Percentiles rank a stretch among this genome's conserved stretches.
Evolutionary conservation across 2,888 invertebrate species (phyloP).

Genomic region (Callosobruchus maculatus): DNA sequence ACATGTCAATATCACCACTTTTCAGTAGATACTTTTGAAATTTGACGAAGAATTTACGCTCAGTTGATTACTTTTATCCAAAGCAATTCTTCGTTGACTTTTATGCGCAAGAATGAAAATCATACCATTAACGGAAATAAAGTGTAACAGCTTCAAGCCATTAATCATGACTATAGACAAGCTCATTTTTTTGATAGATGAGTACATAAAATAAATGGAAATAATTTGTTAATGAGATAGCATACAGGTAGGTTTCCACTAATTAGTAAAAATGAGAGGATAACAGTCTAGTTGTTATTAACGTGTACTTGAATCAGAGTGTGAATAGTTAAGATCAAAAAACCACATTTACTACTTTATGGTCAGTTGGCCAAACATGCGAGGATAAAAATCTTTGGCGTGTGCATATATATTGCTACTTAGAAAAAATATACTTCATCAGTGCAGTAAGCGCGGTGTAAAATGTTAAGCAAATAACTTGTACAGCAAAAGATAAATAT

Average conservation of each 20-base stretch:
- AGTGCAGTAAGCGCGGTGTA: no score
- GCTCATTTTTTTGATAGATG: not conserved
- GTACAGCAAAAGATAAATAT: no score
- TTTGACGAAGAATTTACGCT: no score
- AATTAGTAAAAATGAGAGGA: not conserved
- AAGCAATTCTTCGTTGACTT: no score
- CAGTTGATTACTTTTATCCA: no score
- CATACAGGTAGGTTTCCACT: not conserved
- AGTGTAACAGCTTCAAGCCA: no score
- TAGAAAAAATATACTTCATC: no score
- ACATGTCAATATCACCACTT: no score
- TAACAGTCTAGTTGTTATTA: not conserved
- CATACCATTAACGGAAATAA: no score
- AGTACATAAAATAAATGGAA: not conserved
- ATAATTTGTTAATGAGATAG: not conserved
- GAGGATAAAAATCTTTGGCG: not conserved
- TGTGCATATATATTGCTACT: not conserved
- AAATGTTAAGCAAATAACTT: no score
- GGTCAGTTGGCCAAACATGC: constrained; percentile 17
- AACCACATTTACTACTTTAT: constrained; percentile 21
- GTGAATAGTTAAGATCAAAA: constrained; percentile 28
- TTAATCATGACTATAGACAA: not conserved
- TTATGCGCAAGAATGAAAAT: no score
- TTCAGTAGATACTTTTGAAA: no score
- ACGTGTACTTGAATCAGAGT: constrained; percentile 21